A percentile compares a stretch with the other conserved stretches of the same genome.
Conservation (phyloP, 2,113 vertebrate genomes). For the Hiodon tergisus region DNA sequence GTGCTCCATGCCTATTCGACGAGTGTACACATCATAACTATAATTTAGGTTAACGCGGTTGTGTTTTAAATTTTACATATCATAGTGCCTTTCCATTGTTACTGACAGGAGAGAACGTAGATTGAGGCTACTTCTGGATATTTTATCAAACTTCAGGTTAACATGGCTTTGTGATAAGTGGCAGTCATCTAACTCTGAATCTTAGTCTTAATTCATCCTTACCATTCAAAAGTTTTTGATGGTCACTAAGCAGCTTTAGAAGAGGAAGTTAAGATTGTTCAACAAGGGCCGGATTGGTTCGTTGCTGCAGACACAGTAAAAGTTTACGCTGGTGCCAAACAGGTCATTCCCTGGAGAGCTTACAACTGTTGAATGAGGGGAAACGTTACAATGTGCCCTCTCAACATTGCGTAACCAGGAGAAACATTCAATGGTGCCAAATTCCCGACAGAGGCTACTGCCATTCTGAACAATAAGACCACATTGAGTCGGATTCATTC, state of each 20-base stretch:
- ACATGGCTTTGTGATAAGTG: too few relatives aligned
- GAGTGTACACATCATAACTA: too few relatives aligned
- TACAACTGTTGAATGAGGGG: not conserved
- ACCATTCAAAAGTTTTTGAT: not conserved
- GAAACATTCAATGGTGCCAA: slow-evolving; percentile 8
- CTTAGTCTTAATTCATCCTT: not conserved
- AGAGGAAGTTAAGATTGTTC: not conserved
- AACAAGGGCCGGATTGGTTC: not conserved
- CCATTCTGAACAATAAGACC: not conserved
- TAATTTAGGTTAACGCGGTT: too few relatives aligned
- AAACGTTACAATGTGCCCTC: not conserved
- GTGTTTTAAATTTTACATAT: too few relatives aligned
- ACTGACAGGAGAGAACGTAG: too few relatives aligned
- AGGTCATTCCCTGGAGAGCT: not conserved
- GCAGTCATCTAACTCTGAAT: too few relatives aligned
- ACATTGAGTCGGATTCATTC: not conserved
- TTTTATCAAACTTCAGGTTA: too few relatives aligned
- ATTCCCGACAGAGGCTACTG: not conserved
- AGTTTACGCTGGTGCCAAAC: not conserved
- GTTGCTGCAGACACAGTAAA: not conserved
- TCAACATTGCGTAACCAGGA: slow-evolving; percentile 14
- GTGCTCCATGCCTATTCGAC: too few relatives aligned
- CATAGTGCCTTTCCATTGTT: too few relatives aligned
- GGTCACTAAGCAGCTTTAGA: not conserved
- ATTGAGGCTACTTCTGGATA: too few relatives aligned